Conservation (phyloP, 2,797 vertebrate species). For the Sebastes cheni region DNA sequence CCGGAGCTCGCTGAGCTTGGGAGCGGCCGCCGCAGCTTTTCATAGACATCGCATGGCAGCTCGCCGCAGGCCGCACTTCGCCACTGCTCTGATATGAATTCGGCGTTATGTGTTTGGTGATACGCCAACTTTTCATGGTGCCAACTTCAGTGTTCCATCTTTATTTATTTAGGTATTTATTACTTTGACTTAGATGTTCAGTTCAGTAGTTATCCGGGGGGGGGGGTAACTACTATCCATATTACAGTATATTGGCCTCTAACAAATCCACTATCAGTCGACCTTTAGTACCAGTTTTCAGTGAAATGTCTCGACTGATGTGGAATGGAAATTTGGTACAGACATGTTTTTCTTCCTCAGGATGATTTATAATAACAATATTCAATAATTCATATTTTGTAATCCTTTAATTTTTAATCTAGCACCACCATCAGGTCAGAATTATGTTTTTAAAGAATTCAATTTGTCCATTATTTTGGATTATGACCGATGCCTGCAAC, state of each 20-base stretch:
- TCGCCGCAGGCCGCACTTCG: too few species aligned
- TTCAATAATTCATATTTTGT: too few species aligned
- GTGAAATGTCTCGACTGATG: neutral
- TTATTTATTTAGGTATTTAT: neutral
- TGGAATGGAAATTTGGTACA: neutral
- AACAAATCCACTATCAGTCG: neutral
- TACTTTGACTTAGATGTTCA: neutral
- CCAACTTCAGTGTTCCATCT: neutral
- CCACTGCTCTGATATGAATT: too few species aligned
- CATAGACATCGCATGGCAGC: too few species aligned
- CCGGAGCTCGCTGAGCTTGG: too few species aligned
- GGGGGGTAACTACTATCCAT: fast-evolving
- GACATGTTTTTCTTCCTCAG: neutral
- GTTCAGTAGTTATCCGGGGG: neutral
- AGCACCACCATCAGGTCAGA: neutral
- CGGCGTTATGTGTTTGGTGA: neutral
- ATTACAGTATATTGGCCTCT: too few species aligned
- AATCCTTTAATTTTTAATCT: neutral
- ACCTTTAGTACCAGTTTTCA: neutral
- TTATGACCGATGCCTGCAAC: neutral
- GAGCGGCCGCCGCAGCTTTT: too few species aligned
- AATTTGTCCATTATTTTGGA: neutral
- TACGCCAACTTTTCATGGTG: neutral
- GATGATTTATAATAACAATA: neutral
- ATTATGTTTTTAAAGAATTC: neutral